phyloP scores from a whole-genome alignment of 2,797 vertebrate genomes.

The Odontamblyopus lacepedii region DNA sequence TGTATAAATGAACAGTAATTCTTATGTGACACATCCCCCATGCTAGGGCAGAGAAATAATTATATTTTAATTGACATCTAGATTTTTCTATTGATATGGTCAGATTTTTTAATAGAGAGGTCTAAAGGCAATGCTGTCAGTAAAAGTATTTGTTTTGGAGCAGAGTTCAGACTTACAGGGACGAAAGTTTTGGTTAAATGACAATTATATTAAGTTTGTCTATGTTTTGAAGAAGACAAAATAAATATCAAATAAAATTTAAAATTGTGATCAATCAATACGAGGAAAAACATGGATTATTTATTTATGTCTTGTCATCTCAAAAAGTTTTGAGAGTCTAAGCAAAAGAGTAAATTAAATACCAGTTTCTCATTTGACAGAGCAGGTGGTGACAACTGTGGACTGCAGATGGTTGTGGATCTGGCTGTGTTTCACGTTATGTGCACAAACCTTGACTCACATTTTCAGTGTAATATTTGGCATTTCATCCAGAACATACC shows the following conservation, averaged over 20 bases:
- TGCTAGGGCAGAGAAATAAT: too few species aligned
- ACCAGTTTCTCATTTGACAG: not conserved
- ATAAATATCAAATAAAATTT: not conserved
- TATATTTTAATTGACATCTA: too few species aligned
- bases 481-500: not conserved
- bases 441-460: conserved; percentile 7
- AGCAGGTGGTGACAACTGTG: not conserved
- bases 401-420: not conserved
- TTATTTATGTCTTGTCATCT: too few species aligned
- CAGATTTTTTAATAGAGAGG: too few species aligned
- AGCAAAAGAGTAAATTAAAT: not conserved
- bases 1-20: too few species aligned
- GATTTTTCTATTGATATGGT: too few species aligned
- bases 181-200: not conserved
- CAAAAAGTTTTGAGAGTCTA: not conserved
- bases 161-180: not conserved
- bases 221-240: too few species aligned
- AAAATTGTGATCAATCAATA: too few species aligned
- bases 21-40: too few species aligned
- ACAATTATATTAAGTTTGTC: not conserved
- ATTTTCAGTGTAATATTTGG: not conserved
- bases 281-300: too few species aligned
- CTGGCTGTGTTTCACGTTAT: not conserved
- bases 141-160: not conserved
- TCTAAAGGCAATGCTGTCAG: too few species aligned